Evolutionary conservation across 1,140 invertebrate genomes (phyloP).

Genomic region (Plutomurus gul): DNA sequence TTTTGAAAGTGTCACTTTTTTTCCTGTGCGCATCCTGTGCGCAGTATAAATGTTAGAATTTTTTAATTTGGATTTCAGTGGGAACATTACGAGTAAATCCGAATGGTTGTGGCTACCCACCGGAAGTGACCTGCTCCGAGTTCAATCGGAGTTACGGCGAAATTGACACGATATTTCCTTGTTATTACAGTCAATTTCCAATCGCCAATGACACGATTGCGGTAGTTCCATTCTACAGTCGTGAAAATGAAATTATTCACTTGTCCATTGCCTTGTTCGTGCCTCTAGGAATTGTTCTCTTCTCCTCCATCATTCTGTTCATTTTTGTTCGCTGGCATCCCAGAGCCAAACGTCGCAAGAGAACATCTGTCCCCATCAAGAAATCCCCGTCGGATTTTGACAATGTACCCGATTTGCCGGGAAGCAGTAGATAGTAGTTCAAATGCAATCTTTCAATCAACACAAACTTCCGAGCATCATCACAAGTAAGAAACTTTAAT

Average conservation of each 20-base stretch:
- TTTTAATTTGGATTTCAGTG: not conserved
- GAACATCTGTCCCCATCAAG: not conserved
- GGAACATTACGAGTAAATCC: slow-evolving; percentile 76
- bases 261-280: slow-evolving; percentile 25
- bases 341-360: not conserved
- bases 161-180: slow-evolving; percentile 79
- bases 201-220: slow-evolving; percentile 75
- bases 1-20: too few relatives aligned
- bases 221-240: slow-evolving; percentile 71
- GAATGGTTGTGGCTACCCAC: slow-evolving; percentile 87
- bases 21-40: too few relatives aligned
- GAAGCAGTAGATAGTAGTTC: slow-evolving; percentile 18
- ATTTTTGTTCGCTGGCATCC: slow-evolving; percentile 3
- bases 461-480: not conserved
- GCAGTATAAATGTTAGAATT: too few relatives aligned
- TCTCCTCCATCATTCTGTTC: not conserved
- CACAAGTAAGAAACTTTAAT: not conserved
- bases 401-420: slow-evolving; percentile 11
- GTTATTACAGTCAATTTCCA: slow-evolving; percentile 74
- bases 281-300: not conserved
- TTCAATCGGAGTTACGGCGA: slow-evolving; percentile 76
- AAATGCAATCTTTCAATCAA: slow-evolving; percentile 9
- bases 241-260: slow-evolving; percentile 58
- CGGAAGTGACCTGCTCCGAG: slow-evolving; percentile 82
- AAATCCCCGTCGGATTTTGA: not conserved